These are phyloP conservation scores for Poeciliopsis prolifica DNA, from an alignment of 2,113 vertebrate species.

Conservation along the genomic window DNA sequence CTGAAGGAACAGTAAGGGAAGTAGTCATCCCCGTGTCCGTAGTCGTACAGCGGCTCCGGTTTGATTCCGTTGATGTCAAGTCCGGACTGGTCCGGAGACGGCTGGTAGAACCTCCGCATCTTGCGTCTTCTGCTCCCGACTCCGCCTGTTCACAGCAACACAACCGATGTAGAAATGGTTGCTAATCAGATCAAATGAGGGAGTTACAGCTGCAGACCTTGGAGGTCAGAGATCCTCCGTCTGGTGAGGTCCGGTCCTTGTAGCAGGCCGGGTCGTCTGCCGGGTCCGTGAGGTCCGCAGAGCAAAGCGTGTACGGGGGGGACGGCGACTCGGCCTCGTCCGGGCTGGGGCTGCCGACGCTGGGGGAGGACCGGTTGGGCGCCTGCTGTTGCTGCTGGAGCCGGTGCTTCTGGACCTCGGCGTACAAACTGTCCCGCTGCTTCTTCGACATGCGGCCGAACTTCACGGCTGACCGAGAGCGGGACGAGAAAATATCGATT, in stretches of 20 bases:
- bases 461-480: conserved; percentile 84
- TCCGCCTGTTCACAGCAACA: conserved; percentile 76
- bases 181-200: background rate
- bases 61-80: conserved; percentile 95
- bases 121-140: conserved; percentile 77
- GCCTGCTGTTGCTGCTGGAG: conserved; percentile 83
- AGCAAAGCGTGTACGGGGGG: conserved; percentile 86
- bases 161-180: accelerated
- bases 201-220: conserved; percentile 41
- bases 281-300: conserved; percentile 88
- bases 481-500: too few species aligned
- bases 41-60: conserved; percentile 92
- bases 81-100: conserved; percentile 94
- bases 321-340: conserved; percentile 89
- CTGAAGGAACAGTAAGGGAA: conserved; percentile 93
- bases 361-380: conserved; percentile 22
- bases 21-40: conserved; percentile 85
- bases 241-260: conserved; percentile 87
- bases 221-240: conserved; percentile 70
- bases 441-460: conserved; percentile 97
- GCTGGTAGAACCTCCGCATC: conserved; percentile 90
- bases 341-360: conserved; percentile 81
- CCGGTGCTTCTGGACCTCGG: conserved; percentile 92
- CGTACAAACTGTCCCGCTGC: conserved; percentile 92
- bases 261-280: conserved; percentile 88